Conservation (phyloP, 2,113 vertebrate species). For the Columbina picui region DNA sequence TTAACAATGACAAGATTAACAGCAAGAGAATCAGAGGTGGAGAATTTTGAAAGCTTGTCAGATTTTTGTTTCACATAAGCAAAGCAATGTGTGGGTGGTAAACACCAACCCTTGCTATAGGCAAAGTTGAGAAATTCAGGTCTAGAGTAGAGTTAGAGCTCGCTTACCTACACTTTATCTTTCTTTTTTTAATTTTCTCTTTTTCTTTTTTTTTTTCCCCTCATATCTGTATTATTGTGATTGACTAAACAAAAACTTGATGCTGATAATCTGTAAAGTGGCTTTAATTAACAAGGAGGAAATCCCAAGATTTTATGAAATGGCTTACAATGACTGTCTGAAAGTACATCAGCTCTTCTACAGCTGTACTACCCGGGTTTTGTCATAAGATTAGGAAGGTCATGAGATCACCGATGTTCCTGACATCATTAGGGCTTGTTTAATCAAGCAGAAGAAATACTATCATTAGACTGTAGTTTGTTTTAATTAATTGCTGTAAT, state of each 20-base stretch:
- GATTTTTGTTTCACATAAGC: constrained; percentile 6
- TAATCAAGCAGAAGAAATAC: background rate
- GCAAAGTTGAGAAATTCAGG: constrained; percentile 39
- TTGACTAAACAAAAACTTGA: background rate
- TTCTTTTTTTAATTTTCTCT: no score
- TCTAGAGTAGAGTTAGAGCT: background rate
- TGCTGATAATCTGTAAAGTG: background rate
- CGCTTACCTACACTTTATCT: background rate
- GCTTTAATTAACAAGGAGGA: background rate
- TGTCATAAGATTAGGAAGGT: background rate
- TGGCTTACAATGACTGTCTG: background rate
- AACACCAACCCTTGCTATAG: constrained; percentile 1
- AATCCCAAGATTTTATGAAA: background rate
- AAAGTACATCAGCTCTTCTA: background rate
- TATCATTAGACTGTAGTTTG: background rate
- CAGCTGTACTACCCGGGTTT: background rate
- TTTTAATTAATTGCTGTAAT: background rate
- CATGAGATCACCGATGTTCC: background rate
- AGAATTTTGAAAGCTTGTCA: constrained; percentile 45
- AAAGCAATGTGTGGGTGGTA: constrained; percentile 35
- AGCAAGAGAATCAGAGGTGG: constrained; percentile 14
- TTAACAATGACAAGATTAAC: constrained; percentile 27
- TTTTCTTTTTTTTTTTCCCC: no score
- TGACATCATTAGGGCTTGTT: background rate
- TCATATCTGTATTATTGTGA: background rate